phyloP scores from a whole-genome alignment of 2,888 invertebrate genomes.

The Pterostichus niger region DNA sequence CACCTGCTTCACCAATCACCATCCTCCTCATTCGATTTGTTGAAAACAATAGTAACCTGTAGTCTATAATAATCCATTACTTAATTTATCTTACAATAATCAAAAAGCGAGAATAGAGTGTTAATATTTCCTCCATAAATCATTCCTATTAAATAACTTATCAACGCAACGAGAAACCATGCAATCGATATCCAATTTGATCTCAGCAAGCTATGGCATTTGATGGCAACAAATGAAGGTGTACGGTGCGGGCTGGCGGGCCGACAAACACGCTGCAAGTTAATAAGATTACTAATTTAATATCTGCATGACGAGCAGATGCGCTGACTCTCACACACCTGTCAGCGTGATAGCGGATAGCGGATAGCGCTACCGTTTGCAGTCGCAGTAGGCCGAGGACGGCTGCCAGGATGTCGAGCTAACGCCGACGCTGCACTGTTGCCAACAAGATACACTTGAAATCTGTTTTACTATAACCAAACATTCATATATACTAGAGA shows the following conservation, averaged over 20 bases:
- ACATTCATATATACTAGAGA: no score
- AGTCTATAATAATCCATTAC: no score
- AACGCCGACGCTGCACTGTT: not conserved
- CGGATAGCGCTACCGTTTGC: slow-evolving; percentile 4
- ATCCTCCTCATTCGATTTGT: no score
- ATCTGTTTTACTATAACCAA: no score
- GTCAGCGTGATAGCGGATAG: slow-evolving; percentile 27
- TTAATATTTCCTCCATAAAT: not conserved
- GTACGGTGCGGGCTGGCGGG: not conserved
- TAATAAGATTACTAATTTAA: slow-evolving; percentile 65
- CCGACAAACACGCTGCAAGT: slow-evolving; percentile 34
- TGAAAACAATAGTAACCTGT: no score
- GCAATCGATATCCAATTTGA: slow-evolving; percentile 22
- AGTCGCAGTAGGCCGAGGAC: not conserved
- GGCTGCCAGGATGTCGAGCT: no score
- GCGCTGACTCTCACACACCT: slow-evolving; percentile 52
- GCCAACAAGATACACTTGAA: not conserved
- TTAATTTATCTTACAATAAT: no score
- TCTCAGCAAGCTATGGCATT: not conserved
- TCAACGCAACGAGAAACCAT: not conserved
- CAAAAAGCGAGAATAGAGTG: not conserved
- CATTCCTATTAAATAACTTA: slow-evolving; percentile 1
- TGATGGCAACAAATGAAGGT: slow-evolving; percentile 37
- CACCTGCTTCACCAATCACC: no score
- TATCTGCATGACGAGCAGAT: slow-evolving; percentile 62